Evolutionary conservation across 2,113 vertebrate species (phyloP).

Genomic region (Rhinolophus ferrumequinum): DNA sequence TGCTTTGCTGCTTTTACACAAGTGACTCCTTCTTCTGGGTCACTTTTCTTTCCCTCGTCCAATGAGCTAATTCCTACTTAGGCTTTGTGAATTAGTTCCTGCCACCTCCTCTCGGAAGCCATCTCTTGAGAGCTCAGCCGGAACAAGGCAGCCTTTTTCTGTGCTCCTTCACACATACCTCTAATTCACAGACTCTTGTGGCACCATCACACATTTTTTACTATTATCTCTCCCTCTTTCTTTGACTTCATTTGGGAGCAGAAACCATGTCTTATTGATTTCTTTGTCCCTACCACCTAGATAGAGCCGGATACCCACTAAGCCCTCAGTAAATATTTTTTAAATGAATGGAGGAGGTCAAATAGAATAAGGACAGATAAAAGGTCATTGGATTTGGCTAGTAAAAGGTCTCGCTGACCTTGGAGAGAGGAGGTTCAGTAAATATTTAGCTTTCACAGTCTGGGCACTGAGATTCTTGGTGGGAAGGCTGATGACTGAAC

Average conservation of each 20-base stretch:
- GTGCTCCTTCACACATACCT: not conserved
- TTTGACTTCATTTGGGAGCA: not conserved
- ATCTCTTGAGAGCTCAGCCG: not conserved
- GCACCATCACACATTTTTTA: not conserved
- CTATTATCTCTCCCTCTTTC: not conserved
- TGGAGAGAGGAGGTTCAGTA: not conserved
- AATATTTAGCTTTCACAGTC: not conserved
- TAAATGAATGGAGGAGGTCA: not conserved
- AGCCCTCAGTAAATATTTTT: constrained; percentile 7
- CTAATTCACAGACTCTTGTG: not conserved
- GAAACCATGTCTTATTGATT: not conserved
- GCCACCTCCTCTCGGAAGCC: not conserved
- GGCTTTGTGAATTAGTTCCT: not conserved
- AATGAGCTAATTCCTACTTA: not conserved
- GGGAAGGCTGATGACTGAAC: not conserved
- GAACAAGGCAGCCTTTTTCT: not conserved
- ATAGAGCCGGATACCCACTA: not conserved
- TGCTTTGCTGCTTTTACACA: not conserved
- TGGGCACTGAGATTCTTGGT: not conserved
- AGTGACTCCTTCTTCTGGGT: not conserved
- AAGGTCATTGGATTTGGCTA: constrained; percentile 11
- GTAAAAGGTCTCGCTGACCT: not conserved
- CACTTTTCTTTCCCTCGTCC: not conserved
- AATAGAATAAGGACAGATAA: not conserved
- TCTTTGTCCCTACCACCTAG: not conserved